Evolutionary conservation across 2,888 invertebrate genomes (phyloP).

Genomic region (Julus scanicus): DNA sequence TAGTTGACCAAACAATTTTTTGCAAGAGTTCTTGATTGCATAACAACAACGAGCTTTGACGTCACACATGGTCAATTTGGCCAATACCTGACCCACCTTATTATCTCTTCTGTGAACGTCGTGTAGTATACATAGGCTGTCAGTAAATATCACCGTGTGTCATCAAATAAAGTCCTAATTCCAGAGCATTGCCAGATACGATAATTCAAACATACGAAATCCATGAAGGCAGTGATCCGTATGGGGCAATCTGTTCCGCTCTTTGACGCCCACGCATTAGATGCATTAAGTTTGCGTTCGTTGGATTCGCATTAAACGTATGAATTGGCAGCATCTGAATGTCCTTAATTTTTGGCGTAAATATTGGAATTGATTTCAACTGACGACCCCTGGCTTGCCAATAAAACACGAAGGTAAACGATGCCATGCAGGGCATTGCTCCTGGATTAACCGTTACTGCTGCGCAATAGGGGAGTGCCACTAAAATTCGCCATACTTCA

Average conservation of each 20-base stretch:
- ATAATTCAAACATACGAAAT: no score
- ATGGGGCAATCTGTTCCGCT: slow-evolving; percentile 10
- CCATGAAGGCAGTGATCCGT: neutral
- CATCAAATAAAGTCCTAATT: no score
- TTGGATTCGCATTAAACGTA: slow-evolving; percentile 21
- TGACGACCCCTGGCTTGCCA: slow-evolving; percentile 13
- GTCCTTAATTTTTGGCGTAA: slow-evolving; percentile 10
- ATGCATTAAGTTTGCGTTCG: neutral
- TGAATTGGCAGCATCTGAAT: neutral
- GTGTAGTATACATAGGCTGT: no score
- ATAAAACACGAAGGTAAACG: slow-evolving; percentile 4
- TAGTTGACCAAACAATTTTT: no score
- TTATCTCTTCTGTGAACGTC: no score
- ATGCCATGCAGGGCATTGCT: neutral
- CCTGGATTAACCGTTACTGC: slow-evolving; percentile 34
- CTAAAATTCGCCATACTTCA: slow-evolving; percentile 10
- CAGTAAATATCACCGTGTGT: no score
- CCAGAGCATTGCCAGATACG: no score
- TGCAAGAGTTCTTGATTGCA: no score
- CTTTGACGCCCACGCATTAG: neutral
- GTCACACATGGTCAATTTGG: no score
- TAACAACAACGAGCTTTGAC: no score
- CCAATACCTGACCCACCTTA: no score
- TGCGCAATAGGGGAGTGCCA: slow-evolving; percentile 6
- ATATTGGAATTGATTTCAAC: slow-evolving; percentile 8